Percentiles rank a stretch among this genome's conserved stretches.
These are phyloP conservation scores for Mechanitis messenoides DNA, from an alignment of 2,888 invertebrate genomes.

Conservation along the genomic window DNA sequence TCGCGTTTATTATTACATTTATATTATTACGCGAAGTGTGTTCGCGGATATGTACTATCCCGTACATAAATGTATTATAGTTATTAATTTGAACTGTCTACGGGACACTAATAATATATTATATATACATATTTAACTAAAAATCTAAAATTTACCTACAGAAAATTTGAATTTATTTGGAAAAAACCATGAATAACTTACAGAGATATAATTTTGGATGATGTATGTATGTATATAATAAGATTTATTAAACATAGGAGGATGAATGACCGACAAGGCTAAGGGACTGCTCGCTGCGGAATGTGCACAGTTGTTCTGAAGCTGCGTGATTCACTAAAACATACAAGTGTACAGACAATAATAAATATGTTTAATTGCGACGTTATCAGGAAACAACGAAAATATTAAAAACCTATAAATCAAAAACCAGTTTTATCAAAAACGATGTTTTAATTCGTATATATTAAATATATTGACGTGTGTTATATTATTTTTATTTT, in stretches of 20 bases:
- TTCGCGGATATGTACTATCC: too few species aligned
- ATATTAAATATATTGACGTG: background rate
- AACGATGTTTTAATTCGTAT: background rate
- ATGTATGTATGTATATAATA: background rate
- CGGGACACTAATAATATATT: too few species aligned
- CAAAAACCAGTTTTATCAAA: background rate
- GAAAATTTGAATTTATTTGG: too few species aligned
- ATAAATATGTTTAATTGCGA: background rate
- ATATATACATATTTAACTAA: too few species aligned
- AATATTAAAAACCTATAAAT: background rate
- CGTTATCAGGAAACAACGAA: background rate
- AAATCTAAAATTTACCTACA: too few species aligned
- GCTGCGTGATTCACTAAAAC: constrained; percentile 17
- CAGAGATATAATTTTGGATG: background rate
- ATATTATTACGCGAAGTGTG: too few species aligned
- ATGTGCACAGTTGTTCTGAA: constrained; percentile 40
- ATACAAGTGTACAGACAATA: background rate
- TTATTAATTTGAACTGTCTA: too few species aligned
- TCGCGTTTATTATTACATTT: too few species aligned
- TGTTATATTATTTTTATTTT: too few species aligned
- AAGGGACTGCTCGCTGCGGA: constrained; percentile 35
- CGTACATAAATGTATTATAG: too few species aligned
- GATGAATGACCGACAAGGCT: constrained; percentile 70
- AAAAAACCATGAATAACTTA: too few species aligned
- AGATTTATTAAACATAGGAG: constrained; percentile 3